A percentile compares a stretch with the other conserved stretches of the same genome.
Evolutionary conservation across 2,888 invertebrate species (phyloP).

Genomic region (Melolontha melolontha): DNA sequence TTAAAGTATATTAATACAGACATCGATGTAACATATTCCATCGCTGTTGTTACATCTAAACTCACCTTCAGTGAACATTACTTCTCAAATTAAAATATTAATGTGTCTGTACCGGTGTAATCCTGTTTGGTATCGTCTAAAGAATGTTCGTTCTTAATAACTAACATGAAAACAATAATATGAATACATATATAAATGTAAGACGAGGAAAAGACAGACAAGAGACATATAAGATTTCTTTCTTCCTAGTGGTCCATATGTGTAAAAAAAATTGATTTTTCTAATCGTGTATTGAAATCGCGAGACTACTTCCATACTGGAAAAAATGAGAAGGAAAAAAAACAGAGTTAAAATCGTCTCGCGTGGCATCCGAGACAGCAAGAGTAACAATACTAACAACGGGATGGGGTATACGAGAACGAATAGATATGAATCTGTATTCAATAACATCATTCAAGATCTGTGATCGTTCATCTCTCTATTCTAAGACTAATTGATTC

Average conservation of each 20-base stretch:
- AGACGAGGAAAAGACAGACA: too few species aligned
- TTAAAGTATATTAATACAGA: neutral
- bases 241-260: neutral
- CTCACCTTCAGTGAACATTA: neutral
- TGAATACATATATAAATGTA: too few species aligned
- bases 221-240: too few species aligned
- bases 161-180: too few species aligned
- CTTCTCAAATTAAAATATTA: conserved; percentile 28
- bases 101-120: conserved; percentile 14
- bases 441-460: conserved; percentile 52
- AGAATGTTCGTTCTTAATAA: neutral
- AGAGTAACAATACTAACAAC: neutral
- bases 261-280: conserved; percentile 29
- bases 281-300: conserved; percentile 38
- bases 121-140: conserved; percentile 21
- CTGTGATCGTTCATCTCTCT: conserved; percentile 35
- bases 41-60: conserved; percentile 3
- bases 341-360: conserved; percentile 16
- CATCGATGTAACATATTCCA: too few species aligned
- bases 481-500: conserved; percentile 59
- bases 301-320: conserved; percentile 1
- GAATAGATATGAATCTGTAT: conserved; percentile 58
- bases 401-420: conserved; percentile 3
- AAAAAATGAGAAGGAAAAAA: conserved; percentile 14
- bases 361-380: conserved; percentile 17